A percentile compares a stretch with the other conserved stretches of the same genome.
These are phyloP conservation scores for Drosophila phalerata DNA, from an alignment of 2,888 invertebrate genomes.

Conservation along the genomic window DNA sequence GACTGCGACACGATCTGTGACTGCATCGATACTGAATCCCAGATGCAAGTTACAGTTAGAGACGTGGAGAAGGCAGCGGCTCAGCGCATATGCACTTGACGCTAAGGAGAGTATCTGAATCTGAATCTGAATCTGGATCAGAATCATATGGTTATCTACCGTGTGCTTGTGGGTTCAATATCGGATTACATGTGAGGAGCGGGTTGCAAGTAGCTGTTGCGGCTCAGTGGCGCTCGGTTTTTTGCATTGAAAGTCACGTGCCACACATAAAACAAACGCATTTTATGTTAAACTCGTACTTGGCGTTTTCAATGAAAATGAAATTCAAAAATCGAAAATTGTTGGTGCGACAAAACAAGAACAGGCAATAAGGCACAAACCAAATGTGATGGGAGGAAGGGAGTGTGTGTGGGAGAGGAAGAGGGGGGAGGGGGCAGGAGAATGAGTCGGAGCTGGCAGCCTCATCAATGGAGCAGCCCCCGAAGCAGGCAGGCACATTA, in stretches of 20 bases:
- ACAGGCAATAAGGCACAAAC: slow-evolving; percentile 10
- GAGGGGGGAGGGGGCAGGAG: slow-evolving; percentile 9
- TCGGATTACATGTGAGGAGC: slow-evolving; percentile 44
- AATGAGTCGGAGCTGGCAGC: slow-evolving; percentile 35
- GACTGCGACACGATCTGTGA: slow-evolving; percentile 14
- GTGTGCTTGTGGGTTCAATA: slow-evolving; percentile 47
- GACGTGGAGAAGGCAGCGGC: slow-evolving; percentile 56
- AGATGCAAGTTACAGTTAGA: slow-evolving; percentile 22
- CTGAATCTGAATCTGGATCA: slow-evolving; percentile 24
- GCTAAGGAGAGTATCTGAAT: slow-evolving; percentile 5
- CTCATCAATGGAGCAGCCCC: slow-evolving; percentile 76
- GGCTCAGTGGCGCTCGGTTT: slow-evolving; percentile 75
- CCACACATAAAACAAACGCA: slow-evolving; percentile 77
- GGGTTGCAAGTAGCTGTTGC: slow-evolving; percentile 40
- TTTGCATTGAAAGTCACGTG: slow-evolving; percentile 74
- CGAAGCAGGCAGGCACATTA: slow-evolving; percentile 65
- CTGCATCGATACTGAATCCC: slow-evolving; percentile 8
- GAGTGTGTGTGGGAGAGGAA: background rate
- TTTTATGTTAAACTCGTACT: slow-evolving; percentile 47
- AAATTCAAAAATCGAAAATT: slow-evolving; percentile 72
- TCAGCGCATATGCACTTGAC: slow-evolving; percentile 39
- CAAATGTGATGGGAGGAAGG: background rate
- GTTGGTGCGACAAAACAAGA: slow-evolving; percentile 56
- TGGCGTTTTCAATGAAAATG: slow-evolving; percentile 65
- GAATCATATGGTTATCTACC: slow-evolving; percentile 69